Evolutionary conservation across 2,888 invertebrate genomes (phyloP).

Genomic region (Petrolisthes cinctipes): DNA sequence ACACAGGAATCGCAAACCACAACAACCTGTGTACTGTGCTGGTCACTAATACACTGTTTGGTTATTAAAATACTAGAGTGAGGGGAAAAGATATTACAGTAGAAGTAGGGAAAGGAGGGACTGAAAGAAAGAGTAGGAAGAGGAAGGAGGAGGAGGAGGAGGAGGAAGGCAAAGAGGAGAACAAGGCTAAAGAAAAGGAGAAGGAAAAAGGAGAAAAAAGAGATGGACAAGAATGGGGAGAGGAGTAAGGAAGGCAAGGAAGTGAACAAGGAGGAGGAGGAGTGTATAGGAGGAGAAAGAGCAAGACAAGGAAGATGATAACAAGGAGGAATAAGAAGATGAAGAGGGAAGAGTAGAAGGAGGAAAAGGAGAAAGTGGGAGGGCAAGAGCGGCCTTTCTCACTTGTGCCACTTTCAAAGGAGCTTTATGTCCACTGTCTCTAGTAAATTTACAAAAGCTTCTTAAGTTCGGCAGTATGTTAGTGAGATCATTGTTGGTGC

Average conservation of each 20-base stretch:
- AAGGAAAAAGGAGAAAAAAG: constrained; percentile 32
- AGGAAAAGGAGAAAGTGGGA: constrained; percentile 1
- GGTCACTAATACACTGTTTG: too few relatives aligned
- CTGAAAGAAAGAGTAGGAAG: constrained; percentile 13
- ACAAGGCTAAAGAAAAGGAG: constrained; percentile 16
- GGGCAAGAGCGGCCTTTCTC: constrained; percentile 18
- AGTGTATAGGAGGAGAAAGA: constrained; percentile 33
- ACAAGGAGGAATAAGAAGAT: not conserved
- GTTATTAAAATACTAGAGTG: too few relatives aligned
- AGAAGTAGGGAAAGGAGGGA: constrained; percentile 7
- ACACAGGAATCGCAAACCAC: too few relatives aligned
- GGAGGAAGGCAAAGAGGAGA: constrained; percentile 33
- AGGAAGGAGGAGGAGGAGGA: constrained; percentile 27
- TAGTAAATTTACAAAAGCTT: constrained; percentile 59
- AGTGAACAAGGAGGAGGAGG: constrained; percentile 31
- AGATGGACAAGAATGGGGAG: constrained; percentile 36
- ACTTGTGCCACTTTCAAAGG: constrained; percentile 38
- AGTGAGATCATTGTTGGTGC: constrained; percentile 57
- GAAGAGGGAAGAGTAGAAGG: not conserved
- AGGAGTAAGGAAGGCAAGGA: constrained; percentile 14
- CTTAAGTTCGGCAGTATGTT: constrained; percentile 54
- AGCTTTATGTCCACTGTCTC: constrained; percentile 55
- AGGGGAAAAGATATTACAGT: too few relatives aligned
- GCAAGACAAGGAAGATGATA: constrained; percentile 1
- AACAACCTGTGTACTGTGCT: too few relatives aligned